These are phyloP conservation scores for Athalia cordata DNA, from an alignment of 2,888 invertebrate genomes.

Conservation along the genomic window DNA sequence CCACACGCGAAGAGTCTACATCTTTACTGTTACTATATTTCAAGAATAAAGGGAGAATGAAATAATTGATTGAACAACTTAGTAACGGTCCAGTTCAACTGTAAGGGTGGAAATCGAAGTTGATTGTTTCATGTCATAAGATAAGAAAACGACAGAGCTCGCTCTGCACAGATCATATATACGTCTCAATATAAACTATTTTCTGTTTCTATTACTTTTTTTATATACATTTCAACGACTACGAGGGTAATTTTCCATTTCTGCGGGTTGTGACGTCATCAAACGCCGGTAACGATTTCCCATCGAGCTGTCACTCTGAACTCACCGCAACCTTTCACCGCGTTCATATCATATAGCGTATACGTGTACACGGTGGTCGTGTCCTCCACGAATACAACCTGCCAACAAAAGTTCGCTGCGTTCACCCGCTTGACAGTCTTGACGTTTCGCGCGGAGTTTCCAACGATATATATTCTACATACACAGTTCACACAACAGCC, in stretches of 20 bases:
- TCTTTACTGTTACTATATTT: no score
- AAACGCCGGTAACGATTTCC: slow-evolving; percentile 35
- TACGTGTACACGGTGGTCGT: not conserved
- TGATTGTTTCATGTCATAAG: not conserved
- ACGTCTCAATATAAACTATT: not conserved
- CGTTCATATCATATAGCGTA: not conserved
- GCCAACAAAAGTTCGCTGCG: slow-evolving; percentile 18
- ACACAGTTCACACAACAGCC: not conserved
- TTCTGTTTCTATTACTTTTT: not conserved
- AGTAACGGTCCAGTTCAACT: no score
- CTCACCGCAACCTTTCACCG: slow-evolving; percentile 11
- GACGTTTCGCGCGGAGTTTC: slow-evolving; percentile 3
- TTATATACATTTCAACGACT: no score
- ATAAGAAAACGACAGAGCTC: not conserved
- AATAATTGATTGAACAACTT: no score
- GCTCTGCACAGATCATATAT: no score
- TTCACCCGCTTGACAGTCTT: not conserved
- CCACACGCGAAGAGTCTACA: no score
- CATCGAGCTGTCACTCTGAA: slow-evolving; percentile 29
- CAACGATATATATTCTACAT: not conserved
- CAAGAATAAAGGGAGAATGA: no score
- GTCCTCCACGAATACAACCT: slow-evolving; percentile 8
- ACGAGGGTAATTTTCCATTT: slow-evolving; percentile 1
- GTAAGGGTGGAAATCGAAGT: not conserved
- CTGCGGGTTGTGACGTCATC: slow-evolving; percentile 16